Evolutionary conservation across 1,140 invertebrate species (phyloP).

Genomic region (Cecropterus lyciades): DNA sequence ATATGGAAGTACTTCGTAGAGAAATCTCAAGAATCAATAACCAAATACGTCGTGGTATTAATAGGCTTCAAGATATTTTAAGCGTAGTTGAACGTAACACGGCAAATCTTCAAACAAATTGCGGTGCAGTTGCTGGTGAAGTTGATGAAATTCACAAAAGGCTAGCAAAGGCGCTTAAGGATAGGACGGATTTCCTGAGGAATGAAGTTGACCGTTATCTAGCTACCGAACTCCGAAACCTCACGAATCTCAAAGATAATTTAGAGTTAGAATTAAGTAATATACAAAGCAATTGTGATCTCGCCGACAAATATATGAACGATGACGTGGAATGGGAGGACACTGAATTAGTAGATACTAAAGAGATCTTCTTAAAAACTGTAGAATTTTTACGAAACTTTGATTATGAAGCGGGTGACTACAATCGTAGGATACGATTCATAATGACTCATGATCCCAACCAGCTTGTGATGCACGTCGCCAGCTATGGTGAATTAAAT

Average conservation of each 20-base stretch:
- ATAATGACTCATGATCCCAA: slow-evolving; percentile 95
- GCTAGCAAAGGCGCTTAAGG: slow-evolving; percentile 95
- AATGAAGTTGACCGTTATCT: slow-evolving; percentile 96
- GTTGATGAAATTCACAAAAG: slow-evolving; percentile 96
- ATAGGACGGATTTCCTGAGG: slow-evolving; percentile 94
- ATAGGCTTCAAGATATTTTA: slow-evolving; percentile 93
- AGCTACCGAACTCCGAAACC: slow-evolving; percentile 91
- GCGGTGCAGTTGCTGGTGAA: slow-evolving; percentile 94
- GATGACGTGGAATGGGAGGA: slow-evolving; percentile 95
- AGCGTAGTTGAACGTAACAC: slow-evolving; percentile 94
- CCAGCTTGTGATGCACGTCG: slow-evolving; percentile 93
- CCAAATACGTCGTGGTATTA: slow-evolving; percentile 94
- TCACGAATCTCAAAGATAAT: slow-evolving; percentile 95
- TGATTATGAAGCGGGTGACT: slow-evolving; percentile 96
- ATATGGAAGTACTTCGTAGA: slow-evolving; percentile 97
- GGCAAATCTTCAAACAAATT: slow-evolving; percentile 92
- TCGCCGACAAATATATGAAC: slow-evolving; percentile 97
- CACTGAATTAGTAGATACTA: slow-evolving; percentile 95
- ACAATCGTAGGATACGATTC: slow-evolving; percentile 93
- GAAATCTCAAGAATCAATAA: slow-evolving; percentile 98
- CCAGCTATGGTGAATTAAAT: slow-evolving; percentile 94
- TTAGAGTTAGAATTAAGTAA: slow-evolving; percentile 96
- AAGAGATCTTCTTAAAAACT: slow-evolving; percentile 97
- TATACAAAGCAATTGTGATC: slow-evolving; percentile 97
- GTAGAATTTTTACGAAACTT: slow-evolving; percentile 97